Evolutionary conservation across 2,113 vertebrate species (phyloP), one percentile per base, ranked within the genome.

Genomic region (Ophiodon elongatus): DNA sequence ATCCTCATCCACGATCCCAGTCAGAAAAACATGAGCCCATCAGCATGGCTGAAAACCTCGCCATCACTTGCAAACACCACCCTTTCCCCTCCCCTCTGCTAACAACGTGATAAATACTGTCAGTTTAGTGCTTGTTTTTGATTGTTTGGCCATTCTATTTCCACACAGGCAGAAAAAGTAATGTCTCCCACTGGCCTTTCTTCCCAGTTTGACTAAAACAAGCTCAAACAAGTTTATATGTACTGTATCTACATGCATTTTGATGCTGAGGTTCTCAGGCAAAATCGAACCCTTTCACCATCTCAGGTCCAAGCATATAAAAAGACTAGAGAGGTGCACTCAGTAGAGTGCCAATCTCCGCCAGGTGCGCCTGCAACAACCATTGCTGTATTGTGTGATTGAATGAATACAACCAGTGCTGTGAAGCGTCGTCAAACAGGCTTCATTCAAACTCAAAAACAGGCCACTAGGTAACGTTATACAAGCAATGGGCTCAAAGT

Each of bases 1-100:
- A 80, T 90, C 84, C 79, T 86, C 77, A 65, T 81, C 74, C 73
- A 43, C 59, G 79, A 92, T 68, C 69, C 39, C 69, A 50, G 70
- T 71, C 27, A 25, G 72, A 33, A 27, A 80, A 76, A 82, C 71
- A 62, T 1, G 68, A 72, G 79, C 52, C 64, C 37, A 73, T 84
- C 73, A 80, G 67, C 41, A 2, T 45, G 25, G 35, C 73, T 84
- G 64, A 76, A 76, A 76, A 84, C 33, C 66, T 10, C 2, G 19
- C 37, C 31, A 19, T 41, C 60, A 76, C 60, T 52, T 0, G 0
- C 27, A 69, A 64, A 63, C 33, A 0, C 25, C 73, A 50, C 23
- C 35, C 29, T 39, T 64, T 15, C 29, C 1, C 56, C 21, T 37
- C 37, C 60, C 13, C 31, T 17, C 59, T 41, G 8, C n/a, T 64